These are phyloP conservation scores for Eptatretus atami DNA, from an alignment of 2,797 vertebrate species.

Conservation along the genomic window DNA sequence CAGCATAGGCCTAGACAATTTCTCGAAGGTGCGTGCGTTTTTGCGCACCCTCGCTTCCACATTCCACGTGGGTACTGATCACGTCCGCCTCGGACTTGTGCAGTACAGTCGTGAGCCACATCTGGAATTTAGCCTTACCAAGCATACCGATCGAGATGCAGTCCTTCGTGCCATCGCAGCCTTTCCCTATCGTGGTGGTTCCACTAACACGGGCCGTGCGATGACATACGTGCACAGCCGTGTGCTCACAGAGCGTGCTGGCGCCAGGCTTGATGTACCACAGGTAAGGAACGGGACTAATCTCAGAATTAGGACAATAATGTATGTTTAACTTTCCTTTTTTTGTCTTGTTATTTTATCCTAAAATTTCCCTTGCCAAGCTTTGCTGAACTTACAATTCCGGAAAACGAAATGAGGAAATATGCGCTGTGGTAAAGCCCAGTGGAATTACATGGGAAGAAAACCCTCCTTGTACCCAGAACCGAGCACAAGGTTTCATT, in stretches of 20 bases:
- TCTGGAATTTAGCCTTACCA: slow-evolving; percentile 66
- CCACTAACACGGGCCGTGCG: slow-evolving; percentile 81
- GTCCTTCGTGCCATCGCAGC: slow-evolving; percentile 49
- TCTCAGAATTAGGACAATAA: too few species aligned
- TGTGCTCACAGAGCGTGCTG: slow-evolving; percentile 34
- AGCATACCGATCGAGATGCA: slow-evolving; percentile 29
- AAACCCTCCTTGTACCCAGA: too few species aligned
- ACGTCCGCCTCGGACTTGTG: slow-evolving; percentile 79
- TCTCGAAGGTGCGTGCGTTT: slow-evolving; percentile 77
- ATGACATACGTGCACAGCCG: slow-evolving; percentile 76
- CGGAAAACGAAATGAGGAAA: too few species aligned
- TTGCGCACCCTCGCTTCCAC: slow-evolving; percentile 68
- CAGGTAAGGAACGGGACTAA: background rate
- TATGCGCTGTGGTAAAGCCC: too few species aligned
- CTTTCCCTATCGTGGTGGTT: slow-evolving; percentile 84
- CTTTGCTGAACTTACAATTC: too few species aligned
- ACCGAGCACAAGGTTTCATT: too few species aligned
- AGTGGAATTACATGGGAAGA: too few species aligned
- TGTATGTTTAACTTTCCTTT: too few species aligned
- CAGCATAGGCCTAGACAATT: slow-evolving; percentile 74
- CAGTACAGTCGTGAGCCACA: slow-evolving; percentile 81
- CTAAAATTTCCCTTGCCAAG: too few species aligned
- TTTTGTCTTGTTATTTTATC: too few species aligned
- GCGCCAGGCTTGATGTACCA: slow-evolving; percentile 47
- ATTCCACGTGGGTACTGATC: slow-evolving; percentile 45